These are phyloP conservation scores for Drosophila maculinotata DNA, from an alignment of 2,888 invertebrate species.

Conservation along the genomic window DNA sequence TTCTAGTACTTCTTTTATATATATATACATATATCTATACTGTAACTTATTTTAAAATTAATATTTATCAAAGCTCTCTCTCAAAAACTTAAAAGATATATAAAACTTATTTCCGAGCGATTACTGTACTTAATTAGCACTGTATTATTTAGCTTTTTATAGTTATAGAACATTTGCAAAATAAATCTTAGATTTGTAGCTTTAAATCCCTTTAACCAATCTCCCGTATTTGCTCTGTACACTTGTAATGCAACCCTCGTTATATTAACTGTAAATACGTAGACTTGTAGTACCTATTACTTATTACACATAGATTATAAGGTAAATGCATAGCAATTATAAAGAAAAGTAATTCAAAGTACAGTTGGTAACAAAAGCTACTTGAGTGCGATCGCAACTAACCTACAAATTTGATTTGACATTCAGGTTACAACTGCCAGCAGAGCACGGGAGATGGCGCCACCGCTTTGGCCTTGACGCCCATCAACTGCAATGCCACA, in stretches of 20 bases:
- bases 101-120: background rate
- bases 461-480: slow-evolving; percentile 55
- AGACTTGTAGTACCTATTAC: slow-evolving; percentile 20
- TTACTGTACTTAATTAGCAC: background rate
- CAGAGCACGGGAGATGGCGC: slow-evolving; percentile 64
- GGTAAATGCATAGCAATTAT: background rate
- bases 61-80: too few species aligned
- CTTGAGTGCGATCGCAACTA: background rate
- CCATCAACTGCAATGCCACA: slow-evolving; percentile 76
- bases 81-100: too few species aligned
- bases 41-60: too few species aligned
- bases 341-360: slow-evolving; percentile 5
- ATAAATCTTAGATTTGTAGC: background rate
- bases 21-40: too few species aligned
- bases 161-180: background rate
- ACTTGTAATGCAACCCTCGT: slow-evolving; percentile 67
- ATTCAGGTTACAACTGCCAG: slow-evolving; percentile 84
- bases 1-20: too few species aligned
- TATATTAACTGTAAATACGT: slow-evolving; percentile 61
- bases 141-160: background rate
- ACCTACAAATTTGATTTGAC: slow-evolving; percentile 11
- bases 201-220: background rate
- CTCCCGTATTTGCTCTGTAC: slow-evolving; percentile 3
- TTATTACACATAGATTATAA: slow-evolving; percentile 4
- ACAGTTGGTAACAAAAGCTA: slow-evolving; percentile 10